Percentiles rank a stretch among this genome's conserved stretches.
These are phyloP conservation scores for Leucophenga varia DNA, from an alignment of 1,140 invertebrate species.

Conservation along the genomic window DNA sequence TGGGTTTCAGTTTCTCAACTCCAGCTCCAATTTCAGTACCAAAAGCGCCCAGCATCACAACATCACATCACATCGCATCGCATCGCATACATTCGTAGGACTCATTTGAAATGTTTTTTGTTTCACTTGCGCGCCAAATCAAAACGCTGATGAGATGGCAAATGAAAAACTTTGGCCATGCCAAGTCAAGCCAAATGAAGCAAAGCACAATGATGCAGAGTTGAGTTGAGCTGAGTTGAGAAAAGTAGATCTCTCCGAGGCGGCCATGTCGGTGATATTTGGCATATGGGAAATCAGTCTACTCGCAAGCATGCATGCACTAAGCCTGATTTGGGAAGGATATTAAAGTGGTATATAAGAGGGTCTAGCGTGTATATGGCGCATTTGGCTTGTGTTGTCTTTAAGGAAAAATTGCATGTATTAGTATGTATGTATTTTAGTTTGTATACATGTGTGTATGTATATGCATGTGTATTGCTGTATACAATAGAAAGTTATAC, in stretches of 20 bases:
- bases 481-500: constrained; percentile 52
- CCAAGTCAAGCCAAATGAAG: constrained; percentile 15
- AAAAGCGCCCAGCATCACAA: too few relatives aligned
- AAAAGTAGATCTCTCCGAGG: constrained; percentile 5
- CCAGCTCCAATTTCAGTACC: too few relatives aligned
- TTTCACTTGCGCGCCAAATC: constrained; percentile 42
- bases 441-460: not conserved
- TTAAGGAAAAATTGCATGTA: constrained; percentile 50
- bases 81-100: too few relatives aligned
- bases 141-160: constrained; percentile 55
- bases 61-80: too few relatives aligned
- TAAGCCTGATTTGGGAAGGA: constrained; percentile 12
- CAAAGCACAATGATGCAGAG: constrained; percentile 1
- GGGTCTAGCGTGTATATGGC: too few relatives aligned
- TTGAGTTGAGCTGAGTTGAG: too few relatives aligned
- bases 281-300: constrained; percentile 52
- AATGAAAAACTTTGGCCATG: constrained; percentile 48
- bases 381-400: too few relatives aligned
- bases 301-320: constrained; percentile 12
- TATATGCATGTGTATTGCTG: constrained; percentile 29
- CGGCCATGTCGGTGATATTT: constrained; percentile 17
- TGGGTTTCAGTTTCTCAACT: constrained; percentile 18
- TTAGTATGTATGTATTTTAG: too few relatives aligned
- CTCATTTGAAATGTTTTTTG: constrained; percentile 23
- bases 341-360: constrained; percentile 53